A percentile compares a stretch with the other conserved stretches of the same genome.
phyloP scores from a whole-genome alignment of 2,113 vertebrate genomes.

The Hymenochirus boettgeri region DNA sequence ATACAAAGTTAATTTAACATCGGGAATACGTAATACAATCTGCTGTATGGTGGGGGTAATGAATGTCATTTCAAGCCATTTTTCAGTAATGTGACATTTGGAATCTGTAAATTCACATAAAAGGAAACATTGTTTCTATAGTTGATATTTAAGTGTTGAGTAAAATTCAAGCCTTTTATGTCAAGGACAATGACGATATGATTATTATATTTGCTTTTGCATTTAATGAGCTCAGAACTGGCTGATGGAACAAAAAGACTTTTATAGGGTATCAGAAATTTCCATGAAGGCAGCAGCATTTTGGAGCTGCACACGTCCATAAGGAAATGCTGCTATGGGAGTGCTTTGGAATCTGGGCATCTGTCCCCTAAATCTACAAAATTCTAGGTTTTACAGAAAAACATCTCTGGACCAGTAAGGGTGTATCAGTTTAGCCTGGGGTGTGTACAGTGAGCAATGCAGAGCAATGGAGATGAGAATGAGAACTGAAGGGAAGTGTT shows the following conservation, averaged over 20 bases:
- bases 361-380: constrained; percentile 20
- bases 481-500: too few species aligned
- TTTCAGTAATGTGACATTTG: too few species aligned
- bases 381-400: neutral
- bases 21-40: too few species aligned
- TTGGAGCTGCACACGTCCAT: constrained; percentile 15
- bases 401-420: neutral
- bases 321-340: constrained; percentile 23
- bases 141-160: neutral
- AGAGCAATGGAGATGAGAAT: too few species aligned
- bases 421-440: too few species aligned
- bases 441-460: too few species aligned
- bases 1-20: too few species aligned
- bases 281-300: constrained; percentile 29
- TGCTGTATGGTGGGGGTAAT: too few species aligned
- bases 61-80: too few species aligned
- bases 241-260: constrained; percentile 35
- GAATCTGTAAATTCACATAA: too few species aligned
- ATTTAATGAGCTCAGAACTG: constrained; percentile 40
- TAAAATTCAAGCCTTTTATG: neutral
- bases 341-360: constrained; percentile 11
- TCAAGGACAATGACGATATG: constrained; percentile 31
- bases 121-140: too few species aligned
- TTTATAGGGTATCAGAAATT: constrained; percentile 27
- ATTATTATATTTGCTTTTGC: constrained; percentile 8